A percentile compares a stretch with the other conserved stretches of the same genome.
Conservation (phyloP, 2,113 vertebrate genomes). For the Promerops cafer region DNA sequence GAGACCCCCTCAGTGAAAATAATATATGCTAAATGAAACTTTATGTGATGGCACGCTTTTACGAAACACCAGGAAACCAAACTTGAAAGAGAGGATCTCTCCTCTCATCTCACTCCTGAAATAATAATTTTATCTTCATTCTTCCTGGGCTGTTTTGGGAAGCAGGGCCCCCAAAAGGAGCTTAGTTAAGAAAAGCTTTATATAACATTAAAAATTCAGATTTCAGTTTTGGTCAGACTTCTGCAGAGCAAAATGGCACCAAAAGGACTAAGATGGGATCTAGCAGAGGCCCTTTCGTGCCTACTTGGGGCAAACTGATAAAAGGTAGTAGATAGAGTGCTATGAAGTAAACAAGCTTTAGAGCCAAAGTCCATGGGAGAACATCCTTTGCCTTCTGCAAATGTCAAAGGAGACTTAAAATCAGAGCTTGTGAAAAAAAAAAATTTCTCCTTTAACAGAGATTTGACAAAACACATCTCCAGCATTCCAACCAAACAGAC, state of each 20-base stretch:
- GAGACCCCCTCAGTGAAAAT: background rate
- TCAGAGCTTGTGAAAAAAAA: background rate
- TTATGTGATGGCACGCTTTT: fast-evolving
- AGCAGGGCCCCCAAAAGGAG: background rate
- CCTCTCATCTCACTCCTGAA: background rate
- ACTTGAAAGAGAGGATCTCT: background rate
- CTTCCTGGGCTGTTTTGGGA: background rate
- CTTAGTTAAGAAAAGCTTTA: background rate
- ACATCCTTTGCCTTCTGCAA: background rate
- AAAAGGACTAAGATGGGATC: background rate
- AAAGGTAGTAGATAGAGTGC: fast-evolving
- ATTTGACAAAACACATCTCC: background rate
- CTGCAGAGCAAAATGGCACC: background rate
- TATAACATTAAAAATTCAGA: background rate
- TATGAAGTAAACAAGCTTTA: background rate
- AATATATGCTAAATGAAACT: background rate
- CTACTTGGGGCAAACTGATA: background rate
- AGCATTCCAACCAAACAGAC: background rate
- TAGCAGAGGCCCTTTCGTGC: background rate
- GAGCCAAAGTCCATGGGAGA: background rate
- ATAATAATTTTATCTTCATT: background rate
- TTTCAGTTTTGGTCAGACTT: background rate
- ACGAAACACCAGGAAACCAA: background rate
- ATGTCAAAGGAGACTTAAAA: background rate
- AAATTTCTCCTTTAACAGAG: background rate